Conservation (phyloP, 2,113 vertebrate genomes). For the Anseranas semipalmata region DNA sequence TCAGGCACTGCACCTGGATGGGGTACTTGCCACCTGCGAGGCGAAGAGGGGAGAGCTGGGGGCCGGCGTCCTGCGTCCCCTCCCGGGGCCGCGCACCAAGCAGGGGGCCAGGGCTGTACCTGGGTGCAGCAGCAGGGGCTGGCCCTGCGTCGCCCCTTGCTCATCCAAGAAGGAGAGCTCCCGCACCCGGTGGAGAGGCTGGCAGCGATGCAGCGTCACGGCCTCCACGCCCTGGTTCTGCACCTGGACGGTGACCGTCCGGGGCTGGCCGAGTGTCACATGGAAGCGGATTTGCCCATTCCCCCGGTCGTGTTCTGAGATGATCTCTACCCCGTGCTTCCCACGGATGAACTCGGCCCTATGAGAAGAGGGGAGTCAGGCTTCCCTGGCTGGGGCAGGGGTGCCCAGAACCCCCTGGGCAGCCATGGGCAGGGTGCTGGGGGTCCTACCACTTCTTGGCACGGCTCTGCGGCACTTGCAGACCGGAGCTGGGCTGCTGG, state of each 20-base stretch:
- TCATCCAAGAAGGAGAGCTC: constrained; percentile 69
- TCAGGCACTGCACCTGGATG: constrained; percentile 75
- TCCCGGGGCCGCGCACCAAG: accelerated
- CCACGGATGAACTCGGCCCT: constrained; percentile 70
- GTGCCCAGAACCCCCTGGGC: not conserved
- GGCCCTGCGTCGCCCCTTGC: constrained; percentile 52
- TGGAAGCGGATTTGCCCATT: constrained; percentile 77
- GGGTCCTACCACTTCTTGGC: not conserved
- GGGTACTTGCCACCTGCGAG: constrained; percentile 77
- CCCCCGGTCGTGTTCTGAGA: constrained; percentile 20
- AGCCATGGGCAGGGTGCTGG: not conserved
- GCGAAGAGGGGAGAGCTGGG: not conserved
- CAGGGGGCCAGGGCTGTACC: constrained; percentile 58
- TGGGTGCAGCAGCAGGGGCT: constrained; percentile 73
- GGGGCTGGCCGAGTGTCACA: constrained; percentile 15
- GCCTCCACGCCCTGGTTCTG: constrained; percentile 72
- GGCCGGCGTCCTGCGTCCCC: not conserved
- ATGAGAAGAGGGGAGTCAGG: not conserved
- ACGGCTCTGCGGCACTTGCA: not conserved
- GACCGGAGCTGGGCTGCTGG: not conserved
- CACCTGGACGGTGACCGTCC: constrained; percentile 70
- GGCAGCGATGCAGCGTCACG: constrained; percentile 79
- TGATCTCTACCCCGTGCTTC: constrained; percentile 81
- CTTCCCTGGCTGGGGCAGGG: accelerated
- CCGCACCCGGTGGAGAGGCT: not conserved